Evolutionary conservation across 2,797 vertebrate genomes (phyloP), one percentile per base, ranked within the genome.

Genomic region (Siniperca scherzeri): DNA sequence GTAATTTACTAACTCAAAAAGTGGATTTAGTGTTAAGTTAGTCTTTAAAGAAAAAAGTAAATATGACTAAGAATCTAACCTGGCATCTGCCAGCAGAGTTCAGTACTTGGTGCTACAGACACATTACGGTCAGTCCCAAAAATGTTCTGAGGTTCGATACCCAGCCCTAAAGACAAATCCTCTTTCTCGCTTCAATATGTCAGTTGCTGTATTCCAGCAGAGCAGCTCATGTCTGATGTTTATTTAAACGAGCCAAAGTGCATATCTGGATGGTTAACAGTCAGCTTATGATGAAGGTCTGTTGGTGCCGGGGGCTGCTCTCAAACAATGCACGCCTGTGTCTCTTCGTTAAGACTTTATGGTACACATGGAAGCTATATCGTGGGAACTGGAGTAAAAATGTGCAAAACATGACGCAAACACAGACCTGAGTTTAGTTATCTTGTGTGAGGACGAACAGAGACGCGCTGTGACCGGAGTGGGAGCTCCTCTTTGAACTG

Each of bases 261-360:
- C 10, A 22, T 62, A 80, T 85, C 69, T 83, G 75, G 61, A 78
- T 67, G 48, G 33, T 80, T 76, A 81, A 77, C 73, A 68, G 65
- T 85, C 74, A 13, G 85, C 64, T 83, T 80, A 72, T 82, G 85
- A 87, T 88, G 60, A 77, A 82, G 82, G 79, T 82, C 77, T 57
- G 36, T 50, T 12, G 9, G 40, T 68, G 88, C 82, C 83, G 50
- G 73, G n/a, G 33, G 90, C 83, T 5, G 59, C 74, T 61, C 67
- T 81, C 64, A 59, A 84, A 93, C 92, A 92, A 87, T 82, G 83
- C 81, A 55, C 0, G 74, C 82, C 88, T 91, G 85, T 90, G 86
- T 88, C 64, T 91, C 60, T 70, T 89, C 77, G 87, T 85, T 85
- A 77, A 56, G 80, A 73, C 78, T 86, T 89, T 82, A 87, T 67